These are phyloP conservation scores for Leptopilina drosophilae DNA, from an alignment of 2,888 invertebrate genomes.

Conservation along the genomic window DNA sequence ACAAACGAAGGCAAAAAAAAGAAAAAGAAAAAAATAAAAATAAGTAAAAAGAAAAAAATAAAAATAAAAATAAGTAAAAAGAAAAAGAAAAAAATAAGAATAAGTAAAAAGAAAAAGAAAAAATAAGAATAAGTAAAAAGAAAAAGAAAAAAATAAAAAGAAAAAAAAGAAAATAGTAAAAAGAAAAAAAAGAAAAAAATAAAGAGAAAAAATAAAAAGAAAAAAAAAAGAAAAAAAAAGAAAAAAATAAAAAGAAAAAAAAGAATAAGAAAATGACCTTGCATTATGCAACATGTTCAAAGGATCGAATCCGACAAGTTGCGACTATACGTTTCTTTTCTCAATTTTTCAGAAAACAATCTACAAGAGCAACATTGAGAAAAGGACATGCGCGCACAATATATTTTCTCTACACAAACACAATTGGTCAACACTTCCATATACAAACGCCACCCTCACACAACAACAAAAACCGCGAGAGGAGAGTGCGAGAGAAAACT, in stretches of 20 bases:
- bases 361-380: conserved; percentile 15
- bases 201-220: not conserved
- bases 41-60: not conserved
- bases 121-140: not conserved
- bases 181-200: not conserved
- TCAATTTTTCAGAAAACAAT: conserved; percentile 38
- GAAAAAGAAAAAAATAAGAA: too few species aligned
- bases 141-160: not conserved
- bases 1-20: not conserved
- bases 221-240: not conserved
- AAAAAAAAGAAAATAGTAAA: too few species aligned
- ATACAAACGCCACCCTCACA: not conserved
- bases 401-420: not conserved
- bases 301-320: conserved; percentile 29
- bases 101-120: too few species aligned
- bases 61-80: not conserved
- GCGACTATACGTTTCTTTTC: conserved; percentile 22
- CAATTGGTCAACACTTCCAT: conserved; percentile 11
- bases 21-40: not conserved
- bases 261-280: not conserved
- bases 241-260: not conserved
- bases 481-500: not conserved
- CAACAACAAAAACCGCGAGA: not conserved
- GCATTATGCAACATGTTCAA: conserved; percentile 10
- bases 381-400: conserved; percentile 24